Percentiles rank a stretch among this genome's conserved stretches.
Conservation (phyloP, 1,140 invertebrate genomes). For the Pentalonia nigronervosa region DNA sequence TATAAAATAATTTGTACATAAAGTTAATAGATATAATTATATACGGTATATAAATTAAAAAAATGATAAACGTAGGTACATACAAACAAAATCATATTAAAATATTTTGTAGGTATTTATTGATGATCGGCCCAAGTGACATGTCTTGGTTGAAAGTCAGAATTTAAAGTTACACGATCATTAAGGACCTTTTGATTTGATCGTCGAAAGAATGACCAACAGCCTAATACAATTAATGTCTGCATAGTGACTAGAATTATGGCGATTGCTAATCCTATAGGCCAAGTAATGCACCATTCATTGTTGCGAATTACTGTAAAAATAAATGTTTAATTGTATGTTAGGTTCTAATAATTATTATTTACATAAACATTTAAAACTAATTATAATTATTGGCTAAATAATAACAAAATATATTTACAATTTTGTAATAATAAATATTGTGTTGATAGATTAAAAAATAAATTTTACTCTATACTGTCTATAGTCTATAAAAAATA, state of each 20-base stretch:
- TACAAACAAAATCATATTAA: neutral
- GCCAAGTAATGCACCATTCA: conserved; percentile 59
- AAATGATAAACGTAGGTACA: neutral
- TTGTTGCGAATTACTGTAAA: conserved; percentile 43
- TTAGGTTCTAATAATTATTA: neutral
- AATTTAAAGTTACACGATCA: conserved; percentile 65
- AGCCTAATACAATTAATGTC: conserved; percentile 64
- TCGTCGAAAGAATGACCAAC: conserved; percentile 63
- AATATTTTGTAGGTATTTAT: neutral
- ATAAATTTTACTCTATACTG: neutral
- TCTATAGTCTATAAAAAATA: too few relatives aligned
- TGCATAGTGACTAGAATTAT: conserved; percentile 64
- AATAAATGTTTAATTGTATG: neutral
- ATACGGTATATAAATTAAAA: neutral
- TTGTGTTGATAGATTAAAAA: neutral
- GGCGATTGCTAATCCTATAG: conserved; percentile 63
- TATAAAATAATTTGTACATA: conserved; percentile 30
- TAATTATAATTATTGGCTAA: neutral
- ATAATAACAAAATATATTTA: neutral
- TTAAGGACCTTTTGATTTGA: conserved; percentile 63
- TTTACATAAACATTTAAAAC: neutral
- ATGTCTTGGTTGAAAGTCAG: conserved; percentile 64
- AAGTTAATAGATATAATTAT: neutral
- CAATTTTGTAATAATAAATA: neutral
- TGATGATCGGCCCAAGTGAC: conserved; percentile 65